Conservation (phyloP, 2,113 vertebrate species). For the Sterrhoptilus dennistouni region DNA sequence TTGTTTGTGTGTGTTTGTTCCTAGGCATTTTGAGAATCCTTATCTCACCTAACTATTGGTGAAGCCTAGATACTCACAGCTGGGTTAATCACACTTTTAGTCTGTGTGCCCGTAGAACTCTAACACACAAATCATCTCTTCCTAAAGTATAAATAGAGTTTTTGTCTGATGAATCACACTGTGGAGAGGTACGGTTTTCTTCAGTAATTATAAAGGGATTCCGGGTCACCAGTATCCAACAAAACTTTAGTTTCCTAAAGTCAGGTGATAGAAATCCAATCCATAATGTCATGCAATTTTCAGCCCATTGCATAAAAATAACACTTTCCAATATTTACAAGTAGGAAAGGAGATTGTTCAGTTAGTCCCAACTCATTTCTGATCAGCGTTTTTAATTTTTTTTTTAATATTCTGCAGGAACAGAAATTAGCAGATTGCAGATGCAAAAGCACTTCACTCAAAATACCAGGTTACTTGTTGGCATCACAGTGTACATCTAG, state of each 20-base stretch:
- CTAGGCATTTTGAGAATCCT: neutral
- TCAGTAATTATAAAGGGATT: neutral
- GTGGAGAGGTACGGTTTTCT: neutral
- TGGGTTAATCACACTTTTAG: neutral
- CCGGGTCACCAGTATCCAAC: neutral
- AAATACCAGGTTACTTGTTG: neutral
- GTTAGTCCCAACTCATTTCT: neutral
- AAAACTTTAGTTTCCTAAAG: neutral
- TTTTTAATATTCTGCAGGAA: neutral
- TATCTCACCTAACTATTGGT: neutral
- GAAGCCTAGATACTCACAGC: neutral
- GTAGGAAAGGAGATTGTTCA: neutral
- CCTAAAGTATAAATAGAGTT: neutral
- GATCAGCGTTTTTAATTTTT: neutral
- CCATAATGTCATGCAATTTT: neutral
- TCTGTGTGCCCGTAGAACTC: neutral
- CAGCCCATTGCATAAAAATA: neutral
- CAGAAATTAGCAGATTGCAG: neutral
- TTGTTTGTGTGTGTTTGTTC: neutral
- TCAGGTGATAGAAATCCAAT: neutral
- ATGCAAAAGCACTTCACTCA: neutral
- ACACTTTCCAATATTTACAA: neutral
- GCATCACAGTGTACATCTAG: neutral
- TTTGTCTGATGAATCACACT: neutral
- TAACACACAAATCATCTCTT: neutral